Conservation (phyloP, 1,140 invertebrate species). For the Paraescarpia echinospica region DNA sequence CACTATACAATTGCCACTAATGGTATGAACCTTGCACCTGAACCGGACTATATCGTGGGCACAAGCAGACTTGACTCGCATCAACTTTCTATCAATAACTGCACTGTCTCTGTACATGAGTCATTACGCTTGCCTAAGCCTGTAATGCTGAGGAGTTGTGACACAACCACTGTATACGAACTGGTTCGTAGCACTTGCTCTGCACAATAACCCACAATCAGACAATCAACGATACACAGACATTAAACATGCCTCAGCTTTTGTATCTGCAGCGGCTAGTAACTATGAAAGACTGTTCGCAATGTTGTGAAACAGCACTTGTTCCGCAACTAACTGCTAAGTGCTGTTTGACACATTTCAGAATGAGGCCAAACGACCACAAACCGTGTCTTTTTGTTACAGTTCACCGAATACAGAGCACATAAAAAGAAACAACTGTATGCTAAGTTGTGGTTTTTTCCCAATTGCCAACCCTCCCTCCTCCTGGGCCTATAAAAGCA, state of each 20-base stretch:
- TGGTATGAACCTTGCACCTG: background rate
- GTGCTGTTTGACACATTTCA: background rate
- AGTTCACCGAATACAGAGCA: background rate
- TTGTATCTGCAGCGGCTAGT: background rate
- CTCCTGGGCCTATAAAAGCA: too few relatives aligned
- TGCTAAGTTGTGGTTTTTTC: background rate
- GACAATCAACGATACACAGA: background rate
- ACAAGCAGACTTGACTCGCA: background rate
- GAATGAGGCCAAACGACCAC: background rate
- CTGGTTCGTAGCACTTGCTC: background rate
- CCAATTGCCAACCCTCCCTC: background rate
- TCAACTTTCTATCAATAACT: background rate
- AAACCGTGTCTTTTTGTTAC: background rate
- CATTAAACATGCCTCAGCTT: background rate
- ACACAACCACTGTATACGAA: background rate
- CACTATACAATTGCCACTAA: background rate
- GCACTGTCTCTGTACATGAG: background rate
- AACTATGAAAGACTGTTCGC: background rate
- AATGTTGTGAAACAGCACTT: background rate
- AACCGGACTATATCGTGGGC: background rate
- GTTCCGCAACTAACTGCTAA: background rate
- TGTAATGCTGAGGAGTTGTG: background rate
- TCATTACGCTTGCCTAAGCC: background rate
- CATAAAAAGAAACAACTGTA: background rate
- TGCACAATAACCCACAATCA: background rate